Conservation (phyloP, 2,797 vertebrate species). For the Thripadectes ignobilis region DNA sequence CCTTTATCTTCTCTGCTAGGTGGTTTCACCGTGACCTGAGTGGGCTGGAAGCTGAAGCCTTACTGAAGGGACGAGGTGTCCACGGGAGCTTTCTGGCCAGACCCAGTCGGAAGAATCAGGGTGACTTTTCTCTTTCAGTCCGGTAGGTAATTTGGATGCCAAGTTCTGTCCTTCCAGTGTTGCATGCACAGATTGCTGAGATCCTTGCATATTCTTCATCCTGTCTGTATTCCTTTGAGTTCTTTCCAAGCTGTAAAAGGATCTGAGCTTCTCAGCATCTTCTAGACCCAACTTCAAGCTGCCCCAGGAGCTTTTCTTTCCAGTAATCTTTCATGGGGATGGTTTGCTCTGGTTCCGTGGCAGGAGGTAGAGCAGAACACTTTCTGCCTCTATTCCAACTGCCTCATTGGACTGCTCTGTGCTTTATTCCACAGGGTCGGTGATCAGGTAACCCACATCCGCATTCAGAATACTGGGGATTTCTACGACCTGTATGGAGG, state of each 20-base stretch:
- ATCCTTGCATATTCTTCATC: neutral
- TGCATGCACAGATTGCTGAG: neutral
- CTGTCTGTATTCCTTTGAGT: neutral
- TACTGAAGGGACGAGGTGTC: conserved; percentile 87
- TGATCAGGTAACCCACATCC: conserved; percentile 92
- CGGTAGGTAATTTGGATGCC: conserved; percentile 76
- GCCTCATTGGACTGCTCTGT: neutral
- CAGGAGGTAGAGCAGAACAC: neutral
- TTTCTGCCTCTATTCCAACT: neutral
- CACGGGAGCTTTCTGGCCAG: conserved; percentile 94
- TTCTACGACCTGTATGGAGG: conserved; percentile 97
- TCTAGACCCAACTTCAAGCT: neutral
- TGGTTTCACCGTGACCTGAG: conserved; percentile 97
- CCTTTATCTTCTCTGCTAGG: conserved; percentile 69
- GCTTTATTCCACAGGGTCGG: conserved; percentile 80
- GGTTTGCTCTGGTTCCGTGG: neutral
- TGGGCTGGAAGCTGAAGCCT: conserved; percentile 88
- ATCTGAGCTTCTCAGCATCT: neutral
- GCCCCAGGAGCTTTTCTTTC: neutral
- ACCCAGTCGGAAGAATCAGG: conserved; percentile 91
- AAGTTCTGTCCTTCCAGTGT: neutral
- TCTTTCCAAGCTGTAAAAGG: neutral
- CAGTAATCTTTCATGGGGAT: neutral
- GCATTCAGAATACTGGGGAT: conserved; percentile 97
- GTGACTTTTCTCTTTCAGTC: conserved; percentile 96